A percentile compares a stretch with the other conserved stretches of the same genome.
Evolutionary conservation across 35 echinoderm and acorn worm species (phyloP).

Genomic region (Apostichopus parvimensis): DNA sequence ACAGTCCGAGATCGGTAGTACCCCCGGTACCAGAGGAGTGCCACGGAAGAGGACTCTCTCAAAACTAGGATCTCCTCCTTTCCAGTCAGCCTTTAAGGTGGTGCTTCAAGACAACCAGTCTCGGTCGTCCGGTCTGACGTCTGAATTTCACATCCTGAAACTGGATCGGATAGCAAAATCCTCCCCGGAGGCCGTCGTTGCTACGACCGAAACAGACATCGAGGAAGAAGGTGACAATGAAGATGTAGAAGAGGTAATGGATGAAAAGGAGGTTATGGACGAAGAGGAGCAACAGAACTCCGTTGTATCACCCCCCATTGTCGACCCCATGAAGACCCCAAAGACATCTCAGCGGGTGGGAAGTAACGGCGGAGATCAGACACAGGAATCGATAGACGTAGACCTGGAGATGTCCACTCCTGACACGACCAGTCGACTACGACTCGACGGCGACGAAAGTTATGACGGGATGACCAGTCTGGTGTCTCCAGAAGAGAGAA

Average conservation of each 20-base stretch:
- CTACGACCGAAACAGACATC: background rate
- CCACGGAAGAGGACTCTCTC: slow-evolving; percentile 34
- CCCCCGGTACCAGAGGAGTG: background rate
- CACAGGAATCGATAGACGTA: background rate
- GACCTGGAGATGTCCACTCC: slow-evolving; percentile 29
- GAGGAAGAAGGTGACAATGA: background rate
- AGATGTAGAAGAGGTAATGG: background rate
- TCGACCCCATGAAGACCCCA: background rate
- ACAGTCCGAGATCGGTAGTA: background rate
- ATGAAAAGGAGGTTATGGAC: no score
- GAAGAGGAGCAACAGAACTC: background rate
- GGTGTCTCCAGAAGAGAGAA: slow-evolving; percentile 4
- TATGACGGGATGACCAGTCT: background rate
- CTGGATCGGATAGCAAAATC: background rate
- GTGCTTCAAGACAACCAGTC: background rate
- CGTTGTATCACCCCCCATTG: background rate
- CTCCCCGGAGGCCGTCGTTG: background rate
- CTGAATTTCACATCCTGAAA: slow-evolving; percentile 41
- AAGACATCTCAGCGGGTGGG: no score
- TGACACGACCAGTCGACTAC: slow-evolving; percentile 8
- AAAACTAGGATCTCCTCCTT: slow-evolving; percentile 21
- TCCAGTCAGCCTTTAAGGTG: slow-evolving; percentile 10
- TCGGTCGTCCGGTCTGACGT: slow-evolving; percentile 1
- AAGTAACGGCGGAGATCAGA: no score
- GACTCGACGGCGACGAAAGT: background rate